Percentiles rank a stretch among this genome's conserved stretches.
phyloP scores from a whole-genome alignment of 2,888 invertebrate species.

The Dioctria linearis region DNA sequence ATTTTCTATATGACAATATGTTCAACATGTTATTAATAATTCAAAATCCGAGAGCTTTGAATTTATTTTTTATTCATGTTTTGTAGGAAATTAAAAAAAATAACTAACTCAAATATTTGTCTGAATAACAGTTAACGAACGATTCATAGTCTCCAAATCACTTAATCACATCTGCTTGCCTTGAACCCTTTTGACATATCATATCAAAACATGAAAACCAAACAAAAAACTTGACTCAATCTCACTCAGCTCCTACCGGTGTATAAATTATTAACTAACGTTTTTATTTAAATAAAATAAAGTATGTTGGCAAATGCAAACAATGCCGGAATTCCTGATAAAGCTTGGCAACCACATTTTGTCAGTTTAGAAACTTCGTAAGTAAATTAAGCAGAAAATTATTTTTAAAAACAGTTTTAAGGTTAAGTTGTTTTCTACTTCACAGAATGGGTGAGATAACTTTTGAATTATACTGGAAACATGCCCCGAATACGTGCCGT shows the following conservation, averaged over 20 bases:
- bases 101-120: no score
- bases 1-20: no score
- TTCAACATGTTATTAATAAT: no score
- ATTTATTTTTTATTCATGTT: no score
- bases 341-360: slow-evolving; percentile 90
- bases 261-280: background rate
- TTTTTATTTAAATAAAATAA: background rate
- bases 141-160: background rate
- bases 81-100: no score
- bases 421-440: background rate
- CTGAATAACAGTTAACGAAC: background rate
- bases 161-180: background rate
- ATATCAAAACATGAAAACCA: background rate
- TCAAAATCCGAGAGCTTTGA: no score
- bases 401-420: slow-evolving; percentile 1
- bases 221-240: no score
- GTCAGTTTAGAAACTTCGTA: slow-evolving; percentile 89
- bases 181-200: background rate
- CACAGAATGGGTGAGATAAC: slow-evolving; percentile 92
- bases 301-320: slow-evolving; percentile 36
- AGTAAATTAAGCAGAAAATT: slow-evolving; percentile 65
- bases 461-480: slow-evolving; percentile 98
- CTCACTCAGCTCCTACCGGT: background rate
- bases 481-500: slow-evolving; percentile 96
- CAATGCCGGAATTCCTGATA: slow-evolving; percentile 83